Evolutionary conservation across 2,797 vertebrate species (phyloP), one percentile per base, ranked within the genome.

Genomic region (Synaphobranchus kaupii): DNA sequence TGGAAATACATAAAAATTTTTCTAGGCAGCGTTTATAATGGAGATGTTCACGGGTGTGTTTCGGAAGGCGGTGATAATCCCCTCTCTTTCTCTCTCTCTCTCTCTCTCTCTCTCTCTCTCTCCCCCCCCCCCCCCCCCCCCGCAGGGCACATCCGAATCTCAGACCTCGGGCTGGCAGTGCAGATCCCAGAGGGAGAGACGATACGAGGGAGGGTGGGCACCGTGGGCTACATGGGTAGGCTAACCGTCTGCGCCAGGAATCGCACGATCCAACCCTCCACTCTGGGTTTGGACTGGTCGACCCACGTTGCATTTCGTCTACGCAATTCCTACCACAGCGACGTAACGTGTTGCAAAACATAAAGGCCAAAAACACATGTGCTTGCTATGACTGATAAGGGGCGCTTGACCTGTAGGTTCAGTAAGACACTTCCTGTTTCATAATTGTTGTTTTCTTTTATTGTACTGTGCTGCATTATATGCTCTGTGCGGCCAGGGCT

Each of bases 141-240:
- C 83, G 0, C 87, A 99, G 98, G 98, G 84, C 98, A 98, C 87
- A 97, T 99, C 90, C 96, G 97, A 89, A 98, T 99, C 93, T 98
- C 97, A 56, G 98, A 98, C 91, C 95, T 98, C 87, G 98, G 98
- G 34, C 94, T 99, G 86, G 98, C 98, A 12, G 92, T 97, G 91
- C 97, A 98, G 92, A 96, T 99, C 91, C 97, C 98, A 3, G 97
- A 98, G 92, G 97, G 93, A 87, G 96, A 96, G 92, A 96, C 93
- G 0, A 96, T 98, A 91, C 95, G 95, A 92, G 97, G 97, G 90
- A 94, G 97, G 87, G 97, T 97, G 66, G 98, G 98, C 34, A 98
- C 97, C 0, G 96, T 98, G 78, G 97, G 98, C 91, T 99, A 98
- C 93, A 98, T 98, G 98, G 97, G 97, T 98, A 94, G 0, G 95